Conservation (phyloP, 1,140 invertebrate species). For the Carposina sasakii region DNA sequence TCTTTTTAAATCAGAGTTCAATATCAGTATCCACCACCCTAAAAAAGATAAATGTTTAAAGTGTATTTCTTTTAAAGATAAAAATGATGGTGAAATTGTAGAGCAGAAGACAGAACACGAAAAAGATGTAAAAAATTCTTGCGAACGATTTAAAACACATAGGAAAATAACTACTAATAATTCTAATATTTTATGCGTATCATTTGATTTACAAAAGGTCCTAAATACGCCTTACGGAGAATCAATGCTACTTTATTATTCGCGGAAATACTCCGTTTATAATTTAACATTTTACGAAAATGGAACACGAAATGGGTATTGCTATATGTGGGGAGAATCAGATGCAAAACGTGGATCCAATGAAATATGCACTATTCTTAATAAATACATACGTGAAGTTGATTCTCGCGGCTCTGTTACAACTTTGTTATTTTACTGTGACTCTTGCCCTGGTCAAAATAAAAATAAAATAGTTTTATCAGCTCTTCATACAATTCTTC, state of each 20-base stretch:
- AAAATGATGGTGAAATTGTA: too few relatives aligned
- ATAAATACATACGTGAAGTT: slow-evolving; percentile 14
- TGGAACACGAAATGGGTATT: slow-evolving; percentile 12
- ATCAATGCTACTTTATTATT: slow-evolving; percentile 21
- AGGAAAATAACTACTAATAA: too few relatives aligned
- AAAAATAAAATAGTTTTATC: slow-evolving; percentile 25
- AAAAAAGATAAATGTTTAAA: too few relatives aligned
- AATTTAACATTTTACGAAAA: slow-evolving; percentile 25
- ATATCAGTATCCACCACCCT: too few relatives aligned
- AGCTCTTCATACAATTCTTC: slow-evolving; percentile 20
- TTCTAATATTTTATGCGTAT: slow-evolving; percentile 17
- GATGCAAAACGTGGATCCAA: slow-evolving; percentile 15
- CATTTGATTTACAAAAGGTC: slow-evolving; percentile 32
- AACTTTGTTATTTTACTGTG: slow-evolving; percentile 21
- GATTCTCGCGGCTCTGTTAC: slow-evolving; percentile 12
- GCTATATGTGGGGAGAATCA: slow-evolving; percentile 19
- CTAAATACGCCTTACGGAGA: slow-evolving; percentile 30
- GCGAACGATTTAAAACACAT: too few relatives aligned
- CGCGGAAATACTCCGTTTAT: slow-evolving; percentile 22
- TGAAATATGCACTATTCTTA: slow-evolving; percentile 13
- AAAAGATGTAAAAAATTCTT: too few relatives aligned
- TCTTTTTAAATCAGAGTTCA: too few relatives aligned
- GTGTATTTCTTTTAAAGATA: too few relatives aligned
- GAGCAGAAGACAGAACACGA: too few relatives aligned
- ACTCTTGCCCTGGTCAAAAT: slow-evolving; percentile 32